A percentile compares a stretch with the other conserved stretches of the same genome.
phyloP scores from a whole-genome alignment of 2,888 invertebrate genomes.

The Allophyes oxyacanthae region DNA sequence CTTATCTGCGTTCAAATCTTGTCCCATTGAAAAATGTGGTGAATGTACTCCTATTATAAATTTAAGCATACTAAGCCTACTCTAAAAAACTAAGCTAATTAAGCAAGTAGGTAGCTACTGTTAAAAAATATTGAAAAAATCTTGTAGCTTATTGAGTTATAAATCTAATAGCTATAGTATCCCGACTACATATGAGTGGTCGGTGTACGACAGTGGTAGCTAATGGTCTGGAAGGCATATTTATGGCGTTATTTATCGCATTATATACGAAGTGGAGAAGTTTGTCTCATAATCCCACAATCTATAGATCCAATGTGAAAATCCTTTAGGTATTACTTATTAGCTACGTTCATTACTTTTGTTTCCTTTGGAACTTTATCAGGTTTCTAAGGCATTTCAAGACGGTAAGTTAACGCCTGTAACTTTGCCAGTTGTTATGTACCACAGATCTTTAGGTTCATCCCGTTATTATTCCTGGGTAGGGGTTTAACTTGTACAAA shows the following conservation, averaged over 20 bases:
- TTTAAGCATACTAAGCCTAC: no score
- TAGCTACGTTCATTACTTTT: slow-evolving; percentile 16
- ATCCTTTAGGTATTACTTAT: slow-evolving; percentile 31
- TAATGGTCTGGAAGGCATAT: slow-evolving; percentile 38
- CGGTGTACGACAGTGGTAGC: slow-evolving; percentile 24
- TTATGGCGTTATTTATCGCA: slow-evolving; percentile 18
- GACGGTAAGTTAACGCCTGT: not conserved
- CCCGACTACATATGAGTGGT: slow-evolving; percentile 11
- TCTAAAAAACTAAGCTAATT: no score
- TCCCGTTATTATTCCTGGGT: no score
- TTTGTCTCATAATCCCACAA: slow-evolving; percentile 22
- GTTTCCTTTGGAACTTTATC: slow-evolving; percentile 11
- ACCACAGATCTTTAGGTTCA: no score
- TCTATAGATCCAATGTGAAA: slow-evolving; percentile 15
- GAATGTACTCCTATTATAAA: no score
- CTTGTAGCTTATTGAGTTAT: slow-evolving; percentile 18
- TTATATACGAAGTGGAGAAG: no score
- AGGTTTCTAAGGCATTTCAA: not conserved
- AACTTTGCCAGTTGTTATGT: not conserved
- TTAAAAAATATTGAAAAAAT: not conserved
- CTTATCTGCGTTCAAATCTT: no score
- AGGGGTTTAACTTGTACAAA: no score
- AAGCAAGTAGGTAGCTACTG: no score
- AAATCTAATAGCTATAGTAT: slow-evolving; percentile 25
- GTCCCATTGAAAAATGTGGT: no score